phyloP scores from a whole-genome alignment of 1,140 invertebrate species.

The Alviniconcha marisindica region DNA sequence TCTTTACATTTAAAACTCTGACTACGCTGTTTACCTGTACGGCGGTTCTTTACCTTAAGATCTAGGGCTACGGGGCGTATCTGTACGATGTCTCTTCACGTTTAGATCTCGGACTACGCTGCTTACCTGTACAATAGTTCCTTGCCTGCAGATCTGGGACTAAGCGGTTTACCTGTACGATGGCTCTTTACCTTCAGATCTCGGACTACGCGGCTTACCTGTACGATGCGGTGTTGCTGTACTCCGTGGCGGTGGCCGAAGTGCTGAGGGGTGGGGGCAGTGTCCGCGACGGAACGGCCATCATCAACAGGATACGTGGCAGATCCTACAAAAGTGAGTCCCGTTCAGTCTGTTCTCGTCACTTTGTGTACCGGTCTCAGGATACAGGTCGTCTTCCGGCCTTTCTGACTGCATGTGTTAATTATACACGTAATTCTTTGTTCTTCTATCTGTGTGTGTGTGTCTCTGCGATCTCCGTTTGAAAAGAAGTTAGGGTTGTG shows the following conservation, averaged over 20 bases:
- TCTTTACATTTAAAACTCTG: too few species aligned
- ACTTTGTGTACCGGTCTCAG: too few species aligned
- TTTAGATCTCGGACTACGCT: constrained; percentile 92
- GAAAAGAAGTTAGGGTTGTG: too few species aligned
- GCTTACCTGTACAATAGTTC: constrained; percentile 97
- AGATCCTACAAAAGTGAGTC: constrained; percentile 84
- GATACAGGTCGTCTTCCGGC: neutral
- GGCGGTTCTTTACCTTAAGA: too few species aligned
- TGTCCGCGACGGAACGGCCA: constrained; percentile 76
- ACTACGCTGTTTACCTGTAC: too few species aligned
- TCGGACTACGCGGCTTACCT: constrained; percentile 96
- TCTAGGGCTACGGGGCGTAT: too few species aligned
- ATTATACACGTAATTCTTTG: too few species aligned
- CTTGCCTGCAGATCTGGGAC: too few species aligned
- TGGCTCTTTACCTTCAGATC: too few species aligned
- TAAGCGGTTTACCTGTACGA: too few species aligned
- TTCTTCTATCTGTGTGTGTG: neutral
- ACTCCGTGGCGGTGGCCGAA: constrained; percentile 89
- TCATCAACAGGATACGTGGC: constrained; percentile 84
- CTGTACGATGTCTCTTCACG: too few species aligned
- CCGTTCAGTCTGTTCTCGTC: too few species aligned
- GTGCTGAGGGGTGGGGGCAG: constrained; percentile 83
- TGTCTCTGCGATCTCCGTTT: neutral
- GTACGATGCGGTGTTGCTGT: constrained; percentile 96
- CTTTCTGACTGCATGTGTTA: neutral